A percentile compares a stretch with the other conserved stretches of the same genome.
phyloP scores from a whole-genome alignment of 2,113 vertebrate species.

The Melanocharis versteri region DNA sequence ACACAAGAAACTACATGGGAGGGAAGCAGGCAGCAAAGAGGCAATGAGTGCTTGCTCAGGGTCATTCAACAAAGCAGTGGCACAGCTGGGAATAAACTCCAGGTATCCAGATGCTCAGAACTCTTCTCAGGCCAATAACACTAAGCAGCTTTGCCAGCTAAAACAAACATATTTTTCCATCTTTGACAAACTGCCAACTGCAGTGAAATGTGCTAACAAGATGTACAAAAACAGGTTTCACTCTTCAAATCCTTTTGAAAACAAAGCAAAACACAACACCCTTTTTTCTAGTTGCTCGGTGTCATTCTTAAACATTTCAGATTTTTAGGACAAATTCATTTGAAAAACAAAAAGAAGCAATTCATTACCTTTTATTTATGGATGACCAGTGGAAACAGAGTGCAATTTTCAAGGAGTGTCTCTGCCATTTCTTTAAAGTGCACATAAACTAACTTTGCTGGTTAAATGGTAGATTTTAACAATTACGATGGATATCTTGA shows the following conservation, averaged over 20 bases:
- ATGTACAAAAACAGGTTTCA: not conserved
- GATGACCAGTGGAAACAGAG: constrained; percentile 23
- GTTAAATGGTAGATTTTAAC: constrained; percentile 8
- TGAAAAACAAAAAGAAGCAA: not conserved
- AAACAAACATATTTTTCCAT: not conserved
- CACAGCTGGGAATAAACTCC: not conserved
- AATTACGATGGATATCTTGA: not conserved
- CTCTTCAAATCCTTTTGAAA: not conserved
- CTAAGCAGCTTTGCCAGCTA: not conserved
- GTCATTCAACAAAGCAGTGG: not conserved
- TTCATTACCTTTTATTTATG: constrained; percentile 51
- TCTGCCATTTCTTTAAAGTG: not conserved
- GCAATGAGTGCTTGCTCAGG: not conserved
- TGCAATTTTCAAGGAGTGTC: not conserved
- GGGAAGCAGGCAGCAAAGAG: not conserved
- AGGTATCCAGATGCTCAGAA: not conserved
- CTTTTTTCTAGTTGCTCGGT: not conserved
- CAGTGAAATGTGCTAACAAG: constrained; percentile 5
- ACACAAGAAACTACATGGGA: not conserved
- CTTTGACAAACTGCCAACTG: not conserved
- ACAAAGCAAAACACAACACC: not conserved
- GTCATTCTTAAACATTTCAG: not conserved
- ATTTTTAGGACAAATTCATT: constrained; percentile 39
- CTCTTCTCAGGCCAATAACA: not conserved
- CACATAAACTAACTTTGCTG: not conserved